phyloP scores from a whole-genome alignment of 2,113 vertebrate species.

The Seriola dumerili region DNA sequence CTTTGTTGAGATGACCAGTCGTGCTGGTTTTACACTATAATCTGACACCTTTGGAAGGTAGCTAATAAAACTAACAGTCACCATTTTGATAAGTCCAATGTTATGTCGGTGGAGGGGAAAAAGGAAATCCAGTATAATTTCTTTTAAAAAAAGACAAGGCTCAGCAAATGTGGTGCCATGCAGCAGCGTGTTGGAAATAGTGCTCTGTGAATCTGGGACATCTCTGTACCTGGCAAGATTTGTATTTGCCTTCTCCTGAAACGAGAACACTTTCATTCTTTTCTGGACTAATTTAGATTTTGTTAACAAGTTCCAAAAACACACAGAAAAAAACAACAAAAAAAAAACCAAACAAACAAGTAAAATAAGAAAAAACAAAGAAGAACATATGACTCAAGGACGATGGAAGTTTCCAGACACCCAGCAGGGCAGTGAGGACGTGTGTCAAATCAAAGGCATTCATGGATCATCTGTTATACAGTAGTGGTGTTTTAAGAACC shows the following conservation, averaged over 20 bases:
- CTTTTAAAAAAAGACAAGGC: slow-evolving; percentile 12
- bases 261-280: slow-evolving; percentile 54
- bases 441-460: slow-evolving; percentile 79
- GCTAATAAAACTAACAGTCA: not conserved
- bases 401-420: slow-evolving; percentile 63
- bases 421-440: slow-evolving; percentile 64
- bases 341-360: not conserved
- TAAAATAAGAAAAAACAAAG: slow-evolving; percentile 25
- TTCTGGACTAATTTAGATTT: slow-evolving; percentile 61
- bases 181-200: slow-evolving; percentile 47
- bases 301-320: slow-evolving; percentile 37
- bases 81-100: not conserved
- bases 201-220: slow-evolving; percentile 72
- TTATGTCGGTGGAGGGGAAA: not conserved
- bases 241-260: slow-evolving; percentile 54
- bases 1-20: not conserved
- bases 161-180: slow-evolving; percentile 42
- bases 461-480: slow-evolving; percentile 69
- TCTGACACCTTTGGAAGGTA: not conserved
- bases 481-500: slow-evolving; percentile 64
- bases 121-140: not conserved
- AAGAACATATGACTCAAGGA: slow-evolving; percentile 29
- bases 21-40: not conserved
- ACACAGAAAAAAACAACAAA: not conserved
- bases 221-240: slow-evolving; percentile 69